Base-by-base conservation (phyloP, 64 coral and sea anemone genomes). In the Pachyseris speciosa region DNA sequence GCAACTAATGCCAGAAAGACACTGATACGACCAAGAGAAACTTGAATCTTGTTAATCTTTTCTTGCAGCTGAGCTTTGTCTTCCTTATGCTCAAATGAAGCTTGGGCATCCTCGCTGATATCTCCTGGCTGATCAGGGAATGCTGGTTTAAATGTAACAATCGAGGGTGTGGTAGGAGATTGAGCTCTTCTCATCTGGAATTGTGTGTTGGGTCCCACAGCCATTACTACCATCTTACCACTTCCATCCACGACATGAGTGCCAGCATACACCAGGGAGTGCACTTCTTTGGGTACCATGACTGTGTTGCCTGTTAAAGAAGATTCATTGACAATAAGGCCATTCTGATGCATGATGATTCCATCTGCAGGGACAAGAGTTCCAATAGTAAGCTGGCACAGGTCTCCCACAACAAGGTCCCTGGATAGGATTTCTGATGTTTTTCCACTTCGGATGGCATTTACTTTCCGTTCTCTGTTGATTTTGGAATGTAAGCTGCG, bases 351-450 rank as follows among this genome's bases (percentile, higher is more conserved):
- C 40, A 97, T 71, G 63, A 97, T 69, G 30, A 97, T 58, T 57
- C 95, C 95, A 94, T 97, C 95, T 34, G 66, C 91, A 27, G 95
- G 90, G 37, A 97, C 74, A 43, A 97, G 68, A 26, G 92, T 88
- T 39, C 95, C 95, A 86, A 65, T 66, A 30, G 84, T 91, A 13
- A 97, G 48, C 42, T 90, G 48, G 36, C 91, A 93, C 37, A 97
- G 68, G 33, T 97, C 95, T 11, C 95, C 95, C 30, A 97, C 86
- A 71, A 80, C 77, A 71, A 97, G 29, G 0, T 97, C 72, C 49
- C 50, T 55, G n/a, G 40, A 61, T 17, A 89, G 30, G 28, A 97
- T 89, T 33, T 94, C 86, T 22, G 27, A 50, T 7, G 32, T 38
- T 43, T 80, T 79, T 2, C 87, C 92, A 58, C 91, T 83, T 77